Evolutionary conservation across 2,797 vertebrate genomes (phyloP).

Genomic region (Odontamblyopus lacepedii): DNA sequence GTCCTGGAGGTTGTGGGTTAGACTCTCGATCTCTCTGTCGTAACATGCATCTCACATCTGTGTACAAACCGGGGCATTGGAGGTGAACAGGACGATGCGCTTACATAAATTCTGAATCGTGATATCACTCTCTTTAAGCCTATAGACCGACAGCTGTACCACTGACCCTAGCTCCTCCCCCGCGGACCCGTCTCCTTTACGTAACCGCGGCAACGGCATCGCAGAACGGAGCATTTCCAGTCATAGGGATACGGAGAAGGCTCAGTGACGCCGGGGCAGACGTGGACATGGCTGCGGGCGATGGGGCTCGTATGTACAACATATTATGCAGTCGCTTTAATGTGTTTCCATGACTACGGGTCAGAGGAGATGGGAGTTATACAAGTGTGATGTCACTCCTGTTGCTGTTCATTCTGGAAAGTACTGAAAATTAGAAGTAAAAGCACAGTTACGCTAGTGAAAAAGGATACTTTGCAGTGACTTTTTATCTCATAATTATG

Average conservation of each 20-base stretch:
- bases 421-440: too few relatives aligned
- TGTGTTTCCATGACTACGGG: not conserved
- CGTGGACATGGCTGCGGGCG: not conserved
- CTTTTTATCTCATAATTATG: too few relatives aligned
- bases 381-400: not conserved
- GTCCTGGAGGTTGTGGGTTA: too few relatives aligned
- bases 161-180: conserved; percentile 48
- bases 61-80: not conserved
- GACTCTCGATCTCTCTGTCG: too few relatives aligned
- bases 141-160: conserved; percentile 38
- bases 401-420: too few relatives aligned
- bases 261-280: too few relatives aligned
- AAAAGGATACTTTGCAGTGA: too few relatives aligned
- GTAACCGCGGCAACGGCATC: not conserved
- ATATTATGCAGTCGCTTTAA: not conserved
- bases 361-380: not conserved
- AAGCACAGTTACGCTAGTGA: too few relatives aligned
- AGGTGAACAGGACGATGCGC: not conserved
- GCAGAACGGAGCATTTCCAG: not conserved
- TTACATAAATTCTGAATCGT: conserved; percentile 56
- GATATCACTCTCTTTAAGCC: conserved; percentile 26
- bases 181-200: not conserved
- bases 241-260: not conserved
- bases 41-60: too few relatives aligned
- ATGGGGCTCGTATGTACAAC: too few relatives aligned